A percentile compares a stretch with the other conserved stretches of the same genome.
Evolutionary conservation across 2,888 invertebrate genomes (phyloP).

Genomic region (Drosophila rellima): DNA sequence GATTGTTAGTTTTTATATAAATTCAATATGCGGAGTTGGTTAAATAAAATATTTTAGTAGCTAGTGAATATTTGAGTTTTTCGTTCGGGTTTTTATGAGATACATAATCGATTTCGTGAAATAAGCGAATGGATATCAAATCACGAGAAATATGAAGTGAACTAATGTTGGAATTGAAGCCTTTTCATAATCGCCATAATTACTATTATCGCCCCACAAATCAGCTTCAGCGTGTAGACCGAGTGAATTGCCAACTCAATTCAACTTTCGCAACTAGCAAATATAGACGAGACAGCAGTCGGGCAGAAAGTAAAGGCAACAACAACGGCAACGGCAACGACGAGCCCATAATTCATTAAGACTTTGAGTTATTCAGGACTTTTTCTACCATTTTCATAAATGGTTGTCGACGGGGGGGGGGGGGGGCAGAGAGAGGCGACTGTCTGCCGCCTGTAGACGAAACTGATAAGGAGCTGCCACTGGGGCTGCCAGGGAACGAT

Average conservation of each 20-base stretch:
- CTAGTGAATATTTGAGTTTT: neutral
- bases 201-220: conserved; percentile 22
- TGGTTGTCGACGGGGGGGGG: conserved; percentile 2
- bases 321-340: conserved; percentile 27
- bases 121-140: neutral
- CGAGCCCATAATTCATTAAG: conserved; percentile 74
- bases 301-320: conserved; percentile 23
- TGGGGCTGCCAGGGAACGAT: conserved; percentile 47
- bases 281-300: conserved; percentile 17
- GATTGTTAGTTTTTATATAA: too few relatives aligned
- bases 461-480: conserved; percentile 61
- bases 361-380: conserved; percentile 75
- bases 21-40: neutral
- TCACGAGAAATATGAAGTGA: neutral
- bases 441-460: conserved; percentile 69
- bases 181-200: conserved; percentile 29
- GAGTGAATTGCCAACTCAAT: conserved; percentile 29
- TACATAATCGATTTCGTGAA: too few relatives aligned
- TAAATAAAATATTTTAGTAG: neutral
- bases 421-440: conserved; percentile 10
- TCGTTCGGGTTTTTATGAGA: too few relatives aligned
- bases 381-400: conserved; percentile 54
- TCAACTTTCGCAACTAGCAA: conserved; percentile 38
- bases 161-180: conserved; percentile 2
- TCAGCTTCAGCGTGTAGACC: conserved; percentile 15